These are phyloP conservation scores for Hystrix brachyura DNA, from an alignment of 2,113 vertebrate species.

Conservation along the genomic window DNA sequence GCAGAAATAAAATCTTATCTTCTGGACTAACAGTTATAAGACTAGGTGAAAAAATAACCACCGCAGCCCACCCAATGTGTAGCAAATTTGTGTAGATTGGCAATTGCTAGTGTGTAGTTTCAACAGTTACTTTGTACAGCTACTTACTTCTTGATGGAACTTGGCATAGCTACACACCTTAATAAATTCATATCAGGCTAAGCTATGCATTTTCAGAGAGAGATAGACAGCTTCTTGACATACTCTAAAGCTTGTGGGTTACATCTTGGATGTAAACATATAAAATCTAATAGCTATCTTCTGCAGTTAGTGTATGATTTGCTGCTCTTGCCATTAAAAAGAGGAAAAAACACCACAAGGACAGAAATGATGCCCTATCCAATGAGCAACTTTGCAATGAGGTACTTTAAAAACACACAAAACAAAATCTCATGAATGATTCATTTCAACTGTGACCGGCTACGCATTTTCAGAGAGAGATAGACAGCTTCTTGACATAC, in stretches of 20 bases:
- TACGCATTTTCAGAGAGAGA: background rate
- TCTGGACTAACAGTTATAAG: background rate
- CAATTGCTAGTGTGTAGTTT: background rate
- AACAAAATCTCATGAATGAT: slow-evolving; percentile 53
- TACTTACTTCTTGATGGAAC: background rate
- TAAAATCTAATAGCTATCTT: slow-evolving; percentile 8
- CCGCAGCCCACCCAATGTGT: background rate
- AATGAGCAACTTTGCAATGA: background rate
- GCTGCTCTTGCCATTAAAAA: background rate
- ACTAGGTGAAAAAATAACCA: background rate
- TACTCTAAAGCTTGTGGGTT: background rate
- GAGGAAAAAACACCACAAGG: background rate
- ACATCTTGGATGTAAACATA: slow-evolving; percentile 7
- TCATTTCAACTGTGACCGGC: slow-evolving; percentile 33
- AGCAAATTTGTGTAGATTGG: background rate
- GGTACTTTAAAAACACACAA: slow-evolving; percentile 39
- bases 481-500: background rate
- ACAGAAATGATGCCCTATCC: slow-evolving; percentile 10
- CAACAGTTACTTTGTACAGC: background rate
- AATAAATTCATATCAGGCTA: background rate
- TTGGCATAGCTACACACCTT: background rate
- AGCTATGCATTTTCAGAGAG: background rate
- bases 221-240: slow-evolving; percentile 15
- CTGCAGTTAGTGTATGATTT: background rate
- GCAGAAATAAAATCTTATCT: background rate